Evolutionary conservation across 2,888 invertebrate species (phyloP).

Genomic region (Phyllotreta cruciferae): DNA sequence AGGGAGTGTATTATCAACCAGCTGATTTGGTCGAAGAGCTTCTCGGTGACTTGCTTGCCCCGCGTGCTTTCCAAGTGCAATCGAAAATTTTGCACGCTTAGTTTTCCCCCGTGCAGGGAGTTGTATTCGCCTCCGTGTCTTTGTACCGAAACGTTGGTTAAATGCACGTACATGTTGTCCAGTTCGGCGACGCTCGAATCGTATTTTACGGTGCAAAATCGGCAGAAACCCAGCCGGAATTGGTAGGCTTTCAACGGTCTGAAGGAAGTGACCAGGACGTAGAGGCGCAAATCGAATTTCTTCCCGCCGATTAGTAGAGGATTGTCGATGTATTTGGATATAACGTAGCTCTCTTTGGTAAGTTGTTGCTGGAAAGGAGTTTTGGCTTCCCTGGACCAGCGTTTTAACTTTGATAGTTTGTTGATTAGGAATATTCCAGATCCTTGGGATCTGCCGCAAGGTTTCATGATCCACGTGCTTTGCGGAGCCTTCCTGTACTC

Average conservation of each 20-base stretch:
- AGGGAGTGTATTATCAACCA: slow-evolving; percentile 93
- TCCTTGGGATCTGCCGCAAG: slow-evolving; percentile 93
- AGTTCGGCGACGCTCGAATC: slow-evolving; percentile 86
- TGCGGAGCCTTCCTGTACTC: slow-evolving; percentile 93
- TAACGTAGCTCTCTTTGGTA: slow-evolving; percentile 91
- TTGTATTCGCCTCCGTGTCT: slow-evolving; percentile 97
- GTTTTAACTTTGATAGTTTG: slow-evolving; percentile 90
- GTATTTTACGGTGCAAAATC: slow-evolving; percentile 96
- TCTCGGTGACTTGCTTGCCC: slow-evolving; percentile 87
- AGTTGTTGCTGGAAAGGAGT: slow-evolving; percentile 84
- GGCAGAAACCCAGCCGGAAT: slow-evolving; percentile 91
- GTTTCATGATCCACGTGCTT: slow-evolving; percentile 98
- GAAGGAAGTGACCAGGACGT: slow-evolving; percentile 92
- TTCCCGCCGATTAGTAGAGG: slow-evolving; percentile 94
- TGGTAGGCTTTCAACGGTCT: slow-evolving; percentile 92
- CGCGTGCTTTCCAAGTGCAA: slow-evolving; percentile 90
- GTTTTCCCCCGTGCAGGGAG: slow-evolving; percentile 91
- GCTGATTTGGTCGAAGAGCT: slow-evolving; percentile 85
- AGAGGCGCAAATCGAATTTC: slow-evolving; percentile 92
- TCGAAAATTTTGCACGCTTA: slow-evolving; percentile 89
- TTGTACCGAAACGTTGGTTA: slow-evolving; percentile 98
- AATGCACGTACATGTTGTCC: slow-evolving; percentile 93
- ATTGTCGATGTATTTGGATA: slow-evolving; percentile 93
- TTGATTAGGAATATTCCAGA: slow-evolving; percentile 96
- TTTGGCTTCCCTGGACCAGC: slow-evolving; percentile 88